A percentile compares a stretch with the other conserved stretches of the same genome.
phyloP scores from a whole-genome alignment of 2,113 vertebrate species.

The Zosterops japonicus region DNA sequence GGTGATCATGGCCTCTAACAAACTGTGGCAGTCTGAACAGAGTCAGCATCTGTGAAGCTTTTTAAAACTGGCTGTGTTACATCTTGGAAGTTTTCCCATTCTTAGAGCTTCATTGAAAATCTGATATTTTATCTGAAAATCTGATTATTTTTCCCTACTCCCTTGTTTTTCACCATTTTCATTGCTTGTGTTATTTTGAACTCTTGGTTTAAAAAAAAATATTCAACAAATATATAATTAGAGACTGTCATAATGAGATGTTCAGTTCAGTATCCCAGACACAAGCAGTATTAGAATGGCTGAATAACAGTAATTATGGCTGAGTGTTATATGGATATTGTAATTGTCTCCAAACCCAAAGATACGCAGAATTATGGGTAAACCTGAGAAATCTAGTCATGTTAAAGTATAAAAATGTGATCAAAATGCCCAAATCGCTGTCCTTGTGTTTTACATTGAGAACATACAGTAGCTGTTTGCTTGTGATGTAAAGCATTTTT shows the following conservation, averaged over 20 bases:
- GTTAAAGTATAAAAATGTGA: not conserved
- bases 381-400: not conserved
- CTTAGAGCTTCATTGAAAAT: not conserved
- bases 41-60: not conserved
- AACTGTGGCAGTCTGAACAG: not conserved
- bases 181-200: constrained; percentile 8
- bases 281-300: not conserved
- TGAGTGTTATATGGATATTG: not conserved
- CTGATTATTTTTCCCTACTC: not conserved
- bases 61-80: not conserved
- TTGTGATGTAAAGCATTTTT: not conserved
- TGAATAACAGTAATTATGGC: constrained; percentile 34
- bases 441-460: not conserved
- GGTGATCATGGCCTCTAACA: not conserved
- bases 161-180: not conserved
- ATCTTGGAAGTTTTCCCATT: not conserved
- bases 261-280: not conserved
- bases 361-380: not conserved
- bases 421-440: not conserved
- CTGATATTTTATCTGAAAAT: not conserved
- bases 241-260: not conserved
- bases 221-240: not conserved
- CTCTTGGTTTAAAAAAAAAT: not conserved
- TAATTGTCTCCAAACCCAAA: not conserved
- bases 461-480: not conserved